phyloP scores from a whole-genome alignment of 2,113 vertebrate genomes.

The Phasianus colchicus region DNA sequence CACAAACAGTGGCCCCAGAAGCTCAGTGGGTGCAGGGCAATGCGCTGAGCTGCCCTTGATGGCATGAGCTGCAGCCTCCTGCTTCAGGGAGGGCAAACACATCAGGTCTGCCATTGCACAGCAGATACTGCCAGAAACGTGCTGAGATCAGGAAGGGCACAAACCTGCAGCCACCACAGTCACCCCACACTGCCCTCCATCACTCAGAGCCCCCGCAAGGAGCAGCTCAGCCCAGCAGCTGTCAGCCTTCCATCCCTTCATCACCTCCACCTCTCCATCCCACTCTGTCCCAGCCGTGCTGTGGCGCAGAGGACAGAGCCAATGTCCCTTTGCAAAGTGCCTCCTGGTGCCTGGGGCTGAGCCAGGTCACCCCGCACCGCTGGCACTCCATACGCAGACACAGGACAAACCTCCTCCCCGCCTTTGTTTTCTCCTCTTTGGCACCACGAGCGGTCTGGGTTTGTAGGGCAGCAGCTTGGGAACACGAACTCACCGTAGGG shows the following conservation, averaged over 20 bases:
- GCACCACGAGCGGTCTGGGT: neutral
- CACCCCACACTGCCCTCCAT: neutral
- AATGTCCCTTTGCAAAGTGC: rapidly evolving
- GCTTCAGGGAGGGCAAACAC: neutral
- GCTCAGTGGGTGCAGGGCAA: neutral
- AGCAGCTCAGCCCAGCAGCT: neutral
- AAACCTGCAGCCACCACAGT: neutral
- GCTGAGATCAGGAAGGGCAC: neutral
- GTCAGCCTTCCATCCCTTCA: neutral
- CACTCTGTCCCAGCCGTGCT: neutral
- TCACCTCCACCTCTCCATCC: neutral
- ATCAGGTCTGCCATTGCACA: neutral
- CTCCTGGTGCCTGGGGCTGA: rapidly evolving
- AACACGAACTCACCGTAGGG: constrained; percentile 6
- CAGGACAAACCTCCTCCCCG: neutral
- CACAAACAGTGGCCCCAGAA: neutral
- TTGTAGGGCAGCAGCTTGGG: neutral
- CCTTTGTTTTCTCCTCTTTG: neutral
- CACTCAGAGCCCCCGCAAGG: neutral
- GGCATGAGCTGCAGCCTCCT: rapidly evolving
- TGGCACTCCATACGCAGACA: neutral
- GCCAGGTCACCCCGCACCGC: neutral
- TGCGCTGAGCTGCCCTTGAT: neutral
- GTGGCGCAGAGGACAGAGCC: too few relatives aligned
- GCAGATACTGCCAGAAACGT: neutral